Conservation (phyloP, 2,797 vertebrate species). For the Argentina silus region DNA sequence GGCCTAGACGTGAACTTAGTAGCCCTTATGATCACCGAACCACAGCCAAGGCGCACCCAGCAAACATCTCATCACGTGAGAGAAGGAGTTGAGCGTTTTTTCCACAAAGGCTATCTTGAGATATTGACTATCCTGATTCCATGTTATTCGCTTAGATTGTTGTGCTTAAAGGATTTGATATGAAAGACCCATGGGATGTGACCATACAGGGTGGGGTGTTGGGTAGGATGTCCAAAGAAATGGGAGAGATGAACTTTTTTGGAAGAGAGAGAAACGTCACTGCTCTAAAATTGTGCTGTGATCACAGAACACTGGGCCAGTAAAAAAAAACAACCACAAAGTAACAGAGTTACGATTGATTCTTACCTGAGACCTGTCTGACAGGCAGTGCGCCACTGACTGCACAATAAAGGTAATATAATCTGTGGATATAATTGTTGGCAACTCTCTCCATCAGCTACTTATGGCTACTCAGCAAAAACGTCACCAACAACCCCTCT, state of each 20-base stretch:
- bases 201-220: constrained; percentile 23
- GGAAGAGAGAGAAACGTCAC: background rate
- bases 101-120: constrained; percentile 38
- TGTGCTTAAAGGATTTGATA: constrained; percentile 36
- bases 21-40: constrained; percentile 53
- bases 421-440: background rate
- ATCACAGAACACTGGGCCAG: background rate
- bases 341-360: constrained; percentile 9
- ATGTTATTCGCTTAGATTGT: constrained; percentile 26
- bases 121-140: constrained; percentile 48
- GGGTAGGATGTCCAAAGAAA: constrained; percentile 2
- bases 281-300: background rate
- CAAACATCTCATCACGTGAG: constrained; percentile 51
- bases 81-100: constrained; percentile 24
- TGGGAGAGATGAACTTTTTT: background rate
- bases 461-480: background rate
- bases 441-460: background rate
- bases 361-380: background rate
- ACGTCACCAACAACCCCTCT: background rate
- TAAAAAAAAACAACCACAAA: background rate
- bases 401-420: background rate
- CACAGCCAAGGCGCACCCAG: constrained; percentile 45
- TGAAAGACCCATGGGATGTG: constrained; percentile 16
- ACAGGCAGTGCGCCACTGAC: background rate
- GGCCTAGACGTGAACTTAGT: constrained; percentile 50